phyloP scores from a whole-genome alignment of 2,113 vertebrate species.

The Cryptomyrus ogoouensis region DNA sequence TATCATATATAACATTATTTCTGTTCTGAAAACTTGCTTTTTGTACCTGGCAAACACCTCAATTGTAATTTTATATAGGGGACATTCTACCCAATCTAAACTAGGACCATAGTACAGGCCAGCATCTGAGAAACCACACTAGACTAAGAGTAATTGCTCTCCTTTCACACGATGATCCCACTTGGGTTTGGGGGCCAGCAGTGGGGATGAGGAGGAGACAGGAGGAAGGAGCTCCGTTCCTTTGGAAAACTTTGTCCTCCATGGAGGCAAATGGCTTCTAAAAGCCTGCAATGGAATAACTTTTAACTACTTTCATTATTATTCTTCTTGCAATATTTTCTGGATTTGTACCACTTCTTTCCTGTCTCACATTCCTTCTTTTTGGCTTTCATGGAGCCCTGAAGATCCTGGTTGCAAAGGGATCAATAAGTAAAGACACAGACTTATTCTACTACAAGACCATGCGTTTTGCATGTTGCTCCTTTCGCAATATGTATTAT shows the following conservation, averaged over 20 bases:
- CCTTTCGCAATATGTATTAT: neutral
- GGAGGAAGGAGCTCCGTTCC: neutral
- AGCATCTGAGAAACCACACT: neutral
- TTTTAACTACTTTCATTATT: constrained; percentile 19
- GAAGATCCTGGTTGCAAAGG: neutral
- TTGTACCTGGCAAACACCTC: neutral
- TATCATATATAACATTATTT: neutral
- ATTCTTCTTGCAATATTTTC: neutral
- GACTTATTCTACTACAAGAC: neutral
- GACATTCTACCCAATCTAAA: neutral
- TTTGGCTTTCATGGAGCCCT: neutral
- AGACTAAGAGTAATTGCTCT: constrained; percentile 25
- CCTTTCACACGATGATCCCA: constrained; percentile 16
- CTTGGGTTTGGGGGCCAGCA: constrained; percentile 17
- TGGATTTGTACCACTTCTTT: neutral
- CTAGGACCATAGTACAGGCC: neutral
- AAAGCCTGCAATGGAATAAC: constrained; percentile 22
- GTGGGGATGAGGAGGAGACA: neutral
- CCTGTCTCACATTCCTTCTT: neutral
- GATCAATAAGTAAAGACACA: neutral
- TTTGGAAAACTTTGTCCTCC: constrained; percentile 23
- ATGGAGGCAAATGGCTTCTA: constrained; percentile 26
- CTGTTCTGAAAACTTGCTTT: neutral
- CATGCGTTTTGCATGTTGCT: neutral
- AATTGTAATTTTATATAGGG: neutral